phyloP scores from a whole-genome alignment of 2,113 vertebrate species.

The Mungos mungo region DNA sequence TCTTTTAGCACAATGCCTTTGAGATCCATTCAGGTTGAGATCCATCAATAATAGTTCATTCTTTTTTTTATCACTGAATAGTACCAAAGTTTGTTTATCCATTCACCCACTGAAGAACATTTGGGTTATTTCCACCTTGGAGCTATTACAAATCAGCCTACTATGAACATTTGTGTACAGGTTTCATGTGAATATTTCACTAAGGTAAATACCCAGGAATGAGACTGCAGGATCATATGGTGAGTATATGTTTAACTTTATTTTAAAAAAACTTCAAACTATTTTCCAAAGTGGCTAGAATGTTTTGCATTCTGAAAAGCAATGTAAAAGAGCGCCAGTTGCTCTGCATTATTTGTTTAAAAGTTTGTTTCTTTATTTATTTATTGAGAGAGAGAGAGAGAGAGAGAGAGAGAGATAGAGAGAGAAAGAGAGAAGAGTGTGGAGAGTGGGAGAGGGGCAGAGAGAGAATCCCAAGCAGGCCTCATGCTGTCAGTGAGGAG shows the following conservation, averaged over 20 bases:
- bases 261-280: background rate
- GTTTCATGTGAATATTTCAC: constrained; percentile 38
- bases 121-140: constrained; percentile 39
- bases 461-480: background rate
- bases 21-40: constrained; percentile 15
- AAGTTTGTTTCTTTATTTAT: no score
- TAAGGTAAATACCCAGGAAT: constrained; percentile 27
- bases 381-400: no score
- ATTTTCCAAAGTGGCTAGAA: constrained; percentile 9
- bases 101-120: background rate
- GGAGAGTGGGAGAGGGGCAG: background rate
- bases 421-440: background rate
- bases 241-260: constrained; percentile 43
- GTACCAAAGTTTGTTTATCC: constrained; percentile 38
- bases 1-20: constrained; percentile 42
- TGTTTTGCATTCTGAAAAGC: constrained; percentile 30
- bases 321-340: background rate
- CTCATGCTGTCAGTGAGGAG: background rate
- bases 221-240: background rate
- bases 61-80: background rate
- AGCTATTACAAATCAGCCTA: constrained; percentile 31
- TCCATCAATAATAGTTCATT: constrained; percentile 38
- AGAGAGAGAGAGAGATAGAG: no score
- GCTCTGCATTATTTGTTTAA: background rate
- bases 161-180: background rate